Evolutionary conservation across 1,140 invertebrate genomes (phyloP), one percentile per base, ranked within the genome.

Genomic region (Anastatus disparis): DNA sequence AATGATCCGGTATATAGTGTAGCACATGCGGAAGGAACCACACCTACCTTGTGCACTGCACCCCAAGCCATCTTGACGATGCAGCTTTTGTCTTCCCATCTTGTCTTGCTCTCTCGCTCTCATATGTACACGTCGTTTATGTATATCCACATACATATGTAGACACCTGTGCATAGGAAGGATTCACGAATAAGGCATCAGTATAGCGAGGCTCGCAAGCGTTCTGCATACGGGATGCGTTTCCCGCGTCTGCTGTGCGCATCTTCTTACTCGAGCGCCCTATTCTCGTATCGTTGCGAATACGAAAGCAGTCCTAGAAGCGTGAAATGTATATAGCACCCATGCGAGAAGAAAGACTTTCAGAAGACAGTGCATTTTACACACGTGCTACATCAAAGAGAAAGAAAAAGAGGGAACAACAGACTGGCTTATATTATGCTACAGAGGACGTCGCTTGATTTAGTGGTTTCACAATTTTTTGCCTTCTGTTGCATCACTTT

Each of bases 141-240:
- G 31, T 52, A 31, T 53, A 42, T 17, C 20, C 4, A 24, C 1
- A 2, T 12, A 38, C 55, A 27, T 58, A 13, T 20, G 27, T 24
- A 29, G 42, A 27, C n/a, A n/a, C 4, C 40, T n/a, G 3, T 2
- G 15, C 62, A 20, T 0, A 6, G 9, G 40, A 3, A 26, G 48
- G n/a, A 26, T 20, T 9, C 48, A 20, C 44, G 61, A 52, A 64
- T n/a, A 38, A 52, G 46, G 62, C 50, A 55, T 53, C 62, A 42
- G 31, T 29, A 20, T n/a, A n/a, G 26, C 44, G 29, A 12, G 46
- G 31, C 46, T 29, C 22, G 44, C 59, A 15, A 22, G 15, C 15
- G 63, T 67, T 74, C 76, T 70, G 74, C 75, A 81, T 81, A 81
- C 81, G 81, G 79, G 81, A 84, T 80, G 79, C 75, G 77, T 80